Evolutionary conservation across 2,113 vertebrate genomes (phyloP).

Genomic region (Corythornis cristatus): DNA sequence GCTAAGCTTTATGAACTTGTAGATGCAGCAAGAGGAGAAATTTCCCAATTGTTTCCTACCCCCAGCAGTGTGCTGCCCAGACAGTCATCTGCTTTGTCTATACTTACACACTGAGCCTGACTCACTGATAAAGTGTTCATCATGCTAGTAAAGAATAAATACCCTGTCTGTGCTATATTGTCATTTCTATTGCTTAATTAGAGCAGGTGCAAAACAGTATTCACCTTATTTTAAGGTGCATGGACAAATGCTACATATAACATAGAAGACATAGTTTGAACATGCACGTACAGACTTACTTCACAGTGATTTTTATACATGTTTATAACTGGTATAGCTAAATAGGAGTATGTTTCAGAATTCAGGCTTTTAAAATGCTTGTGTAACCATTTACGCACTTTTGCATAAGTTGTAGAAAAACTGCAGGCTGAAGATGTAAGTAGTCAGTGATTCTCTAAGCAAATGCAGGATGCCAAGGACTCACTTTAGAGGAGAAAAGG

Average conservation of each 20-base stretch:
- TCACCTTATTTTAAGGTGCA: background rate
- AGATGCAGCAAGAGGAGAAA: background rate
- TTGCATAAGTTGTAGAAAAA: background rate
- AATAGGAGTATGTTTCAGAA: background rate
- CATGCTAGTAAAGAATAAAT: background rate
- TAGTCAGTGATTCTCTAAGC: background rate
- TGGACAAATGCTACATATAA: background rate
- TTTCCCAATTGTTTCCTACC: background rate
- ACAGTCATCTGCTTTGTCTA: background rate
- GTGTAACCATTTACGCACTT: background rate
- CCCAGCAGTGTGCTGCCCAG: background rate
- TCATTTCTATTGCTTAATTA: conserved; percentile 22
- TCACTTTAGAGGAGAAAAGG: conserved; percentile 3
- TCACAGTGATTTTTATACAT: background rate
- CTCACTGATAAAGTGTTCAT: background rate
- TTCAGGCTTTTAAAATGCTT: background rate
- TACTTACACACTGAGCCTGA: background rate
- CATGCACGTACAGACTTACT: background rate
- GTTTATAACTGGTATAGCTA: background rate
- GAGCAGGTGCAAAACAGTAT: background rate
- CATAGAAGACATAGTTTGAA: background rate
- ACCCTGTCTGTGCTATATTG: background rate
- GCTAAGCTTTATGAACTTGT: background rate
- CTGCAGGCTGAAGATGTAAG: background rate
- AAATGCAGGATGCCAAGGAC: background rate